Evolutionary conservation across 2,888 invertebrate species (phyloP).

Genomic region (Steinernema scapterisci): DNA sequence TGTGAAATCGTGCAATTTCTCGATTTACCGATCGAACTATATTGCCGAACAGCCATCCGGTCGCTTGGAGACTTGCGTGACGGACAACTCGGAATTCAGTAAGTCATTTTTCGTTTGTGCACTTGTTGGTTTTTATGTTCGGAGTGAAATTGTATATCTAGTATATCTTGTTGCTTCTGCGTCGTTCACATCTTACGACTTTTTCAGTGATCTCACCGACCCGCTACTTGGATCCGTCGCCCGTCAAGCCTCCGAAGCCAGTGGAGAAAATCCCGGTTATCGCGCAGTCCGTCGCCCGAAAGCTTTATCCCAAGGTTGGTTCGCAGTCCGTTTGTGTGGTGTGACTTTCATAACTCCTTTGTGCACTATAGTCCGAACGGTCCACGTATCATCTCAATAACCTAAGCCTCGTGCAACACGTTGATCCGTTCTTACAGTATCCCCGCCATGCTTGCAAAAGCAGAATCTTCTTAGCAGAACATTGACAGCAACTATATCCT

Average conservation of each 20-base stretch:
- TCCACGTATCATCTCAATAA: background rate
- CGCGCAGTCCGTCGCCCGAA: background rate
- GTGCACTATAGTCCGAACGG: constrained; percentile 17
- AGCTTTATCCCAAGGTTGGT: constrained; percentile 18
- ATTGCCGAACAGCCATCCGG: constrained; percentile 21
- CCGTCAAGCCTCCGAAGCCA: constrained; percentile 14
- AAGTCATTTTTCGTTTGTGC: too few species aligned
- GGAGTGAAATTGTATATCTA: too few species aligned
- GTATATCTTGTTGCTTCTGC: too few species aligned
- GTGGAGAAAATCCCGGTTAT: constrained; percentile 10
- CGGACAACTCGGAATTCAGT: constrained; percentile 21
- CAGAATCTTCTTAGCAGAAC: constrained; percentile 3
- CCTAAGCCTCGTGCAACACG: background rate
- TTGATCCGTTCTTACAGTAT: constrained; percentile 1
- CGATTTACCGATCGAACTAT: background rate
- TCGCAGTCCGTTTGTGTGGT: background rate
- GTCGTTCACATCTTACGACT: background rate
- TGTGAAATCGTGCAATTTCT: background rate
- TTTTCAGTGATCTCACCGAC: constrained; percentile 10
- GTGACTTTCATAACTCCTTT: background rate
- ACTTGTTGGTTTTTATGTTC: too few species aligned
- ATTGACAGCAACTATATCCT: too few species aligned
- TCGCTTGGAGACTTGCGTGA: background rate
- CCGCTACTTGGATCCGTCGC: constrained; percentile 4
- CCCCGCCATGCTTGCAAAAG: background rate